Conservation (phyloP, 2,797 vertebrate genomes). For the Gastrophryne carolinensis region DNA sequence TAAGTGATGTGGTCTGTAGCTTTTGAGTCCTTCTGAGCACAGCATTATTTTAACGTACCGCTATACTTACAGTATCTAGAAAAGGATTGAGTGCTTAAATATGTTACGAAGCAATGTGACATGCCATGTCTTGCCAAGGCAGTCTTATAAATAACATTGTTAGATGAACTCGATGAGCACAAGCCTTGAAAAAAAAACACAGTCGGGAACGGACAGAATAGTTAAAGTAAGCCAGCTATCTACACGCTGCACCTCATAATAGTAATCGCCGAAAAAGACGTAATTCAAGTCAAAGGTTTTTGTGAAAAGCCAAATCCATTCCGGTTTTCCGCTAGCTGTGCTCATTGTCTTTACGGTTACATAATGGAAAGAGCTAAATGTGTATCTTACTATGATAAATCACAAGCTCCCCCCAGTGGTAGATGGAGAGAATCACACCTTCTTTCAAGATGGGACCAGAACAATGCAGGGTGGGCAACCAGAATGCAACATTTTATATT, state of each 20-base stretch:
- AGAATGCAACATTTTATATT: background rate
- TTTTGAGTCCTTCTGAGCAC: too few relatives aligned
- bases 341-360: background rate
- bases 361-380: background rate
- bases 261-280: background rate
- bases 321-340: background rate
- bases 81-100: too few relatives aligned
- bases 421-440: background rate
- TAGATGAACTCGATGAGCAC: too few relatives aligned
- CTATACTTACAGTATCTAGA: too few relatives aligned
- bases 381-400: background rate
- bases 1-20: too few relatives aligned
- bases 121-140: too few relatives aligned
- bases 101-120: too few relatives aligned
- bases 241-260: background rate
- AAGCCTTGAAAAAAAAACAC: too few relatives aligned
- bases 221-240: too few relatives aligned
- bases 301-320: background rate
- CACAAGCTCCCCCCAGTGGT: slow-evolving; percentile 29
- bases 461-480: background rate
- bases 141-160: too few relatives aligned
- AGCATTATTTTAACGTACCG: too few relatives aligned
- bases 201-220: too few relatives aligned
- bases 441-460: background rate
- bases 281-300: background rate